These are phyloP conservation scores for Drosophila hydei DNA, from an alignment of 1,140 invertebrate genomes.

Conservation along the genomic window DNA sequence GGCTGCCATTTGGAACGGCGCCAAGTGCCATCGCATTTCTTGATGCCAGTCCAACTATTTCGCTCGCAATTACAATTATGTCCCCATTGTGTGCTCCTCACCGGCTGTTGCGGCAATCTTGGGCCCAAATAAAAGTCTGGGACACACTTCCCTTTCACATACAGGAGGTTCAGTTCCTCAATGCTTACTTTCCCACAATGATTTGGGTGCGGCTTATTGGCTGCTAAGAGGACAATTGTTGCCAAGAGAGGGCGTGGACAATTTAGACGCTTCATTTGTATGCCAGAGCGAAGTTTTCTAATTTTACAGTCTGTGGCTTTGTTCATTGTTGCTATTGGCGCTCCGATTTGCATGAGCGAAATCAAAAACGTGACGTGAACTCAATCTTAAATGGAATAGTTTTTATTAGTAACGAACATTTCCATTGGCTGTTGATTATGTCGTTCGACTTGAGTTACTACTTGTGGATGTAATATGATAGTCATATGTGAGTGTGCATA, in stretches of 20 bases:
- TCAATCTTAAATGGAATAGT: constrained; percentile 14
- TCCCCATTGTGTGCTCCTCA: constrained; percentile 18
- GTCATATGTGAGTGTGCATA: no score
- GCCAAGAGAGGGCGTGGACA: constrained; percentile 11
- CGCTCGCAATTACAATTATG: constrained; percentile 58
- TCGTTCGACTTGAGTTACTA: no score
- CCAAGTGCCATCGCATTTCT: constrained; percentile 44
- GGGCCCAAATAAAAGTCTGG: constrained; percentile 59
- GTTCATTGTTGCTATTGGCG: constrained; percentile 12
- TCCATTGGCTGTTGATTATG: background rate
- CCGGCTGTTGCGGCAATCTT: constrained; percentile 60
- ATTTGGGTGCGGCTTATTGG: constrained; percentile 51
- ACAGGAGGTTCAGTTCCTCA: constrained; percentile 18
- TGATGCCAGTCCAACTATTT: constrained; percentile 45
- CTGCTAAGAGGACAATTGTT: constrained; percentile 60
- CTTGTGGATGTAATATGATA: no score
- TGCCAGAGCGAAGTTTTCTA: constrained; percentile 29
- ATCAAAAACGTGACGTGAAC: constrained; percentile 5
- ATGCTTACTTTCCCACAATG: constrained; percentile 20
- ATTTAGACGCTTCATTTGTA: constrained; percentile 40
- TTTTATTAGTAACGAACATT: background rate
- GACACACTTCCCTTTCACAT: constrained; percentile 37
- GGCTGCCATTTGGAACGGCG: constrained; percentile 37
- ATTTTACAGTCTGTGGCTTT: constrained; percentile 35
- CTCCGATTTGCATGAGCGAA: background rate